Base-by-base conservation (phyloP, 92 coral and sea anemone genomes). In the Metridium senile region DNA sequence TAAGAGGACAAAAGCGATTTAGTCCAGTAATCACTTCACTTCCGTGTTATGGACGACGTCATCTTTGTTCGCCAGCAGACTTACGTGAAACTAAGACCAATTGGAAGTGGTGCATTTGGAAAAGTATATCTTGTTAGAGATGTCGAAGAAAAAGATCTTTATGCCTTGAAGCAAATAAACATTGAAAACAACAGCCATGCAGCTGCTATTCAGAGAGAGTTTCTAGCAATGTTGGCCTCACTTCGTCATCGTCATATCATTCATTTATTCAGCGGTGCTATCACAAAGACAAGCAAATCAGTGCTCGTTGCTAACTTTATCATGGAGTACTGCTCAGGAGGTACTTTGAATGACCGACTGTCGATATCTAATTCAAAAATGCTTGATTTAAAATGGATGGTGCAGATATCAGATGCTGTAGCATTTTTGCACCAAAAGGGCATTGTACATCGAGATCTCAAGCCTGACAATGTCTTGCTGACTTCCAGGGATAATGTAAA, bases 361-460 rank as follows among this genome's bases (percentile, higher is more conserved):
- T 74, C 77, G 0, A 76, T 69, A 16, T 93, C 97, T 11, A 94
- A 91, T 70, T 62, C 73, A 33, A 87, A 89, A 26, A 71, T 66
- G 28, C 67, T 71, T 11, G 74, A 89, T 31, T 80, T 91, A 9
- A 84, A 85, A 61, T 94, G 98, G 98, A 74, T 91, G 89, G 68
- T 82, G 26, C 98, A 94, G 58, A 78, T 94, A 45, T 72, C 98
- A 1, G 87, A 89, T n/a, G 98, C 94, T 6, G 76, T 80, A 22
- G 67, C 83, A 25, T 89, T 90, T 45, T 67, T 91, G 43, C 96
- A 86, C 63, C 88, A 89, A 0, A 73, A 65, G 13, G 83, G 68
- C 13, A 85, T 93, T 43, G 82, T 94, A 21, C 96, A 94, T 39
- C 89, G 98, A 9, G 98, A 93, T 62, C 84, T 93, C 21, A 93